These are phyloP conservation scores for Myotis yumanensis DNA, from an alignment of 2,113 vertebrate species.

Conservation along the genomic window DNA sequence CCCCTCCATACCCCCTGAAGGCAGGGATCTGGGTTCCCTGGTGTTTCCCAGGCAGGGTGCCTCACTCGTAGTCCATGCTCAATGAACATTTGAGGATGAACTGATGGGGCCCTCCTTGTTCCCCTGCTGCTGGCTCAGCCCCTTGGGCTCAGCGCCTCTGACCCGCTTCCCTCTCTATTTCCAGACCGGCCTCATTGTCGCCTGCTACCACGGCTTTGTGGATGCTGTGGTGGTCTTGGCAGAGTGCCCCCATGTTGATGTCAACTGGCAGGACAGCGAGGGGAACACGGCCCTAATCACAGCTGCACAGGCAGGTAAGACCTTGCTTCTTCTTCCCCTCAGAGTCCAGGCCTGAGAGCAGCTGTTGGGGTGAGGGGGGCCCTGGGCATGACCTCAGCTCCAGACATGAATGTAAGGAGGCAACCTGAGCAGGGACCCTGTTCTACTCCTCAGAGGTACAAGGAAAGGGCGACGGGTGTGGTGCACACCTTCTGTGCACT, in stretches of 20 bases:
- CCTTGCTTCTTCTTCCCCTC: not conserved
- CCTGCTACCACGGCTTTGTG: conserved; percentile 96
- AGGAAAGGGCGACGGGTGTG: not conserved
- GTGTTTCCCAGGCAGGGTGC: no score
- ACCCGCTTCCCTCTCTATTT: conserved; percentile 72
- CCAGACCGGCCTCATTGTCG: conserved; percentile 93
- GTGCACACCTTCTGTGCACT: accelerated
- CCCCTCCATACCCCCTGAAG: accelerated
- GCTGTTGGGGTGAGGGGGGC: accelerated
- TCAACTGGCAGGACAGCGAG: conserved; percentile 98
- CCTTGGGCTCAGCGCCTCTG: not conserved
- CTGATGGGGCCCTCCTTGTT: not conserved
- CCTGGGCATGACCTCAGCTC: not conserved
- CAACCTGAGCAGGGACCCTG: not conserved
- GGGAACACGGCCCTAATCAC: conserved; percentile 97
- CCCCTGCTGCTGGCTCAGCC: accelerated
- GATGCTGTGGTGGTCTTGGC: conserved; percentile 93
- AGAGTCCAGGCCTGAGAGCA: accelerated
- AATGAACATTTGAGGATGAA: accelerated
- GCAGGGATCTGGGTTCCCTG: accelerated
- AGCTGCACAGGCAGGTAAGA: conserved; percentile 95
- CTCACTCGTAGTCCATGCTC: not conserved
- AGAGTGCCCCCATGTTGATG: conserved; percentile 93
- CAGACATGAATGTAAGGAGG: accelerated
- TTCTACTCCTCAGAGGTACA: not conserved